Evolutionary conservation across 2,113 vertebrate genomes (phyloP), one percentile per base, ranked within the genome.

Genomic region (Tetrax tetrax): DNA sequence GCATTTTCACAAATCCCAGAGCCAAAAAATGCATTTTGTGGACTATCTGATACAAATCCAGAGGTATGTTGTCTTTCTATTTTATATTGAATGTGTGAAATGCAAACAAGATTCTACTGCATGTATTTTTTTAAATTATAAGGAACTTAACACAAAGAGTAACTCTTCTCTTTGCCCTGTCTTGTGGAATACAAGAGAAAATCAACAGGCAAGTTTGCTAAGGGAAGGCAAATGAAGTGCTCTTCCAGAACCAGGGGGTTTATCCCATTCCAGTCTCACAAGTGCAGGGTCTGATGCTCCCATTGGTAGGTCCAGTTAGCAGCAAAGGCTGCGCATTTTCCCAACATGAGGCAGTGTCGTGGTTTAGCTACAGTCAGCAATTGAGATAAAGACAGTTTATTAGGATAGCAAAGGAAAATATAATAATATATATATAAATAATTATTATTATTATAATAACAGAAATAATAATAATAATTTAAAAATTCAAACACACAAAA

Each of bases 1-100:
- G 33, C 35, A 69, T 91, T 97, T 84, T 74, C 89, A 79, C 65
- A 82, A 50, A 81, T 97, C 37, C 96, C 96, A 85, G 59, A 82
- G 43, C 95, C 96, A 60, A 97, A 96, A 85, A 23, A 24, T 41
- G 13, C 7, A 28, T 69, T 96, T 69, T 4, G 2, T 10, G 38
- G 41, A n/a, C 14, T 61, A 4, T 3, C 10, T 82, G 66, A 91
- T 60, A 53, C 45, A 90, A 90, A 93, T n/a, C 6, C 61, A 91
- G 78, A 94, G 74, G 96, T 94, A 61, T 28, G 8, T 56, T 87
- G 12, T 66, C 11, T 70, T 88, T 59, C 24, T 65, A 10, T 50
- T 65, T 71, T 43, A 37, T 59, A 45, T 27, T 51, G 80, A 69
- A 51, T 48, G 4, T 23, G 5, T 56, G 28, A 80, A 89, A 91